Evolutionary conservation across 2,113 vertebrate species (phyloP).

Genomic region (Trichomycterus rosablanca): DNA sequence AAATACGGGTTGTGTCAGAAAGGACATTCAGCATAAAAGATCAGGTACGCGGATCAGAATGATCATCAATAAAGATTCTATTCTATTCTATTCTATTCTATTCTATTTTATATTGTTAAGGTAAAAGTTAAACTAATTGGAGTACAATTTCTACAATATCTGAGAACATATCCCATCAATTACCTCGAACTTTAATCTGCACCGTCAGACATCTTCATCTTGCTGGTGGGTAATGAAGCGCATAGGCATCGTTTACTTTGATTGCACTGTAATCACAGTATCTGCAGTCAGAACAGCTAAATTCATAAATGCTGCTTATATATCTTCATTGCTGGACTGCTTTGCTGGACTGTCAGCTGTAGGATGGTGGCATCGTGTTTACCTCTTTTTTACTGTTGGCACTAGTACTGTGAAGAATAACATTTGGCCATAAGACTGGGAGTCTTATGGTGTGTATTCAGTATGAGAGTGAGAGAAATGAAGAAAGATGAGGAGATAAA

Average conservation of each 20-base stretch:
- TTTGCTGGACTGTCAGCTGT: slow-evolving; percentile 41
- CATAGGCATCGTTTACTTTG: slow-evolving; percentile 3
- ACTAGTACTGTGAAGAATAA: not conserved
- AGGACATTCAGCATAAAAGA: too few species aligned
- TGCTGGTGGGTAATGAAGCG: slow-evolving; percentile 8
- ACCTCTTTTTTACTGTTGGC: slow-evolving; percentile 9
- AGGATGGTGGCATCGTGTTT: slow-evolving; percentile 42
- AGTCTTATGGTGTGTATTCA: slow-evolving; percentile 2
- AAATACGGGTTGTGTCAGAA: too few species aligned
- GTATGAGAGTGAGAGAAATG: slow-evolving; percentile 9
- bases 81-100: too few species aligned
- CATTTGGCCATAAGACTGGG: slow-evolving; percentile 8
- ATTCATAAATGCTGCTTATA: slow-evolving; percentile 36
- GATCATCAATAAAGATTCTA: too few species aligned
- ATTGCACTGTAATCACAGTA: slow-evolving; percentile 28
- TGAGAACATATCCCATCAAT: too few species aligned
- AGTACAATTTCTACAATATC: too few species aligned
- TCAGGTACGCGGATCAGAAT: too few species aligned
- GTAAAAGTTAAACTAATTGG: too few species aligned
- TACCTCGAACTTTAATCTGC: too few species aligned
- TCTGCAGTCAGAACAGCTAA: slow-evolving; percentile 13
- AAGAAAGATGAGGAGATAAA: slow-evolving; percentile 2
- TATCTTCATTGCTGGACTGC: too few species aligned
- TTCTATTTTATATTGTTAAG: too few species aligned
- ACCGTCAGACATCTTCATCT: not conserved